Conservation (phyloP, 37 sponge, comb jelly and placozoan genomes). For the Ephydatia muelleri region DNA sequence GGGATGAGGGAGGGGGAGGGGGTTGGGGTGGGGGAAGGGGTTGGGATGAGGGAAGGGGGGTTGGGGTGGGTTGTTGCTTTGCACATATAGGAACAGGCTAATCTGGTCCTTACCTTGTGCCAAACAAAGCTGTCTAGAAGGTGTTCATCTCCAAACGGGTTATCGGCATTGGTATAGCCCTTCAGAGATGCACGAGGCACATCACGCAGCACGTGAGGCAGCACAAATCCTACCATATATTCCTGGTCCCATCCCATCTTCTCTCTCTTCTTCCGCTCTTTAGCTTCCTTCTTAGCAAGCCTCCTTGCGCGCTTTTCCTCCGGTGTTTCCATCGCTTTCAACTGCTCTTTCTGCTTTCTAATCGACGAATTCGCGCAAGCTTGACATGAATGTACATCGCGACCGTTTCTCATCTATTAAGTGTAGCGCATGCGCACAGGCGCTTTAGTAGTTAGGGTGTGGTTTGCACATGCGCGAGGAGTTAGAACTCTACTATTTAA, state of each 20-base stretch:
- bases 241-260: constrained; percentile 80
- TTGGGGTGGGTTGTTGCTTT: no score
- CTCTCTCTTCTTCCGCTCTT: constrained; percentile 47
- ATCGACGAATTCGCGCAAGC: background rate
- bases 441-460: no score
- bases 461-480: no score
- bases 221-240: constrained; percentile 50
- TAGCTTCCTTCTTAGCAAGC: constrained; percentile 74
- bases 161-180: constrained; percentile 90
- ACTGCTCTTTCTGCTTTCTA: constrained; percentile 75
- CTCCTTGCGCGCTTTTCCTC: constrained; percentile 79
- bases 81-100: no score
- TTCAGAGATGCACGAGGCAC: background rate
- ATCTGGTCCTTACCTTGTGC: constrained; percentile 80
- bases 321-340: constrained; percentile 83
- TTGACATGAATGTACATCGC: constrained; percentile 47
- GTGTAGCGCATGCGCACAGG: constrained; percentile 76
- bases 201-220: background rate
- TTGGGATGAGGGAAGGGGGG: background rate
- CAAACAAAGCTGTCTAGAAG: constrained; percentile 89
- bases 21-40: background rate
- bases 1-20: constrained; percentile 9
- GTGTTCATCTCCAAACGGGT: constrained; percentile 92
- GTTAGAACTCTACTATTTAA: no score
- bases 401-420: constrained; percentile 52